These are phyloP conservation scores for Dicaeum eximium DNA, from an alignment of 2,113 vertebrate genomes.

Conservation along the genomic window DNA sequence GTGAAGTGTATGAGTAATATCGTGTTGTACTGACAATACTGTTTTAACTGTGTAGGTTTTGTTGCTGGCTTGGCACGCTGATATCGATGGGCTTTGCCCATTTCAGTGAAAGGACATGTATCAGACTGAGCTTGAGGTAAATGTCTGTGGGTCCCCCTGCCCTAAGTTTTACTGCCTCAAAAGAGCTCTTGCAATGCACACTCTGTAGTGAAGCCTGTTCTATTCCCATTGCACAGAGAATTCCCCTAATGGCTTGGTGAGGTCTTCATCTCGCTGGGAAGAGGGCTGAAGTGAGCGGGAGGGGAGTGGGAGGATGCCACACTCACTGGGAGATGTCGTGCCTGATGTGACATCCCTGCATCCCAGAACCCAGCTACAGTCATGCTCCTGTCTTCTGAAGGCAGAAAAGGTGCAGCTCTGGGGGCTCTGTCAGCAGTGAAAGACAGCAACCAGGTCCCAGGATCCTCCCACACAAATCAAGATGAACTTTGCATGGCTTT, in stretches of 20 bases:
- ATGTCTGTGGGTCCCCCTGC: background rate
- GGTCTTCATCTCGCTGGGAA: background rate
- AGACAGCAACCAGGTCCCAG: background rate
- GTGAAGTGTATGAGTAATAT: background rate
- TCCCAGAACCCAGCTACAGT: background rate
- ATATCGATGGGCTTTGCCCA: background rate
- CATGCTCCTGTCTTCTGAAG: background rate
- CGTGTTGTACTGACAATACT: background rate
- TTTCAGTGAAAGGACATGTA: background rate
- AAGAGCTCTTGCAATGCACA: background rate
- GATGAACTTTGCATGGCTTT: background rate
- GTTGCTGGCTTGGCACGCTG: background rate
- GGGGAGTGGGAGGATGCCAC: background rate
- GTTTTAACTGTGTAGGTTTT: background rate
- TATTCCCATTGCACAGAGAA: background rate
- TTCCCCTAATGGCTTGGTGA: background rate
- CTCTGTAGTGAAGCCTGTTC: background rate
- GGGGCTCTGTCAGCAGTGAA: background rate
- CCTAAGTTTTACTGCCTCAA: background rate
- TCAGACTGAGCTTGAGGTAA: background rate
- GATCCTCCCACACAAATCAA: conserved; percentile 18
- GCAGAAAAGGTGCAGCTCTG: background rate
- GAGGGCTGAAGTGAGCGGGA: background rate
- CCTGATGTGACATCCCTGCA: background rate
- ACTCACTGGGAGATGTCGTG: background rate